Evolutionary conservation across 2,113 vertebrate species (phyloP).

Genomic region (pig (Sus scrofa)): DNA sequence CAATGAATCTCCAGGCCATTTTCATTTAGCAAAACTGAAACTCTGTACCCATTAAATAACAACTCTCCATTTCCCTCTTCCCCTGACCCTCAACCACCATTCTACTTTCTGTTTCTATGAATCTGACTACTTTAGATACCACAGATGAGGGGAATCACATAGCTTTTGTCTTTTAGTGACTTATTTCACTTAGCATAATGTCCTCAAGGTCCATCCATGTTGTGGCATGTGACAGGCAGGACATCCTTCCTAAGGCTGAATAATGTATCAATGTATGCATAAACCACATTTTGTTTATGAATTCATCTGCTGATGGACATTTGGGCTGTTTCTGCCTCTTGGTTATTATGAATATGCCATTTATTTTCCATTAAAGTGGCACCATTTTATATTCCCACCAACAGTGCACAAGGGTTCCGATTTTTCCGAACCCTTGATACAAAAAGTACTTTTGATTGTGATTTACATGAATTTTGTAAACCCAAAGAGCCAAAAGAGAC

Average conservation of each 20-base stretch:
- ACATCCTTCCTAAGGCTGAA: conserved; percentile 18
- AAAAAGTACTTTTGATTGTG: conserved; percentile 50
- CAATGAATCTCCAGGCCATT: background rate
- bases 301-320: background rate
- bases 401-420: background rate
- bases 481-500: conserved; percentile 6
- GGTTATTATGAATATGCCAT: background rate
- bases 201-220: background rate
- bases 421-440: background rate
- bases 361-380: background rate
- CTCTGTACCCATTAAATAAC: background rate
- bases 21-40: conserved; percentile 28
- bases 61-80: background rate
- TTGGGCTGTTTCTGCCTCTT: background rate
- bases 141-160: background rate
- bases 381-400: conserved; percentile 38
- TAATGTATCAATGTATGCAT: background rate
- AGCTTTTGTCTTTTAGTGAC: conserved; percentile 40
- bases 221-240: background rate
- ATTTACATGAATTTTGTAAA: conserved; percentile 50
- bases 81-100: background rate
- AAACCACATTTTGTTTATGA: background rate
- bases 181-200: conserved; percentile 34
- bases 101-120: conserved; percentile 5
- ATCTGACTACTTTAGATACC: conserved; percentile 9